A percentile compares a stretch with the other conserved stretches of the same genome.
These are phyloP conservation scores for Oreamnos americanus DNA, from an alignment of 2,113 vertebrate genomes.

Conservation along the genomic window DNA sequence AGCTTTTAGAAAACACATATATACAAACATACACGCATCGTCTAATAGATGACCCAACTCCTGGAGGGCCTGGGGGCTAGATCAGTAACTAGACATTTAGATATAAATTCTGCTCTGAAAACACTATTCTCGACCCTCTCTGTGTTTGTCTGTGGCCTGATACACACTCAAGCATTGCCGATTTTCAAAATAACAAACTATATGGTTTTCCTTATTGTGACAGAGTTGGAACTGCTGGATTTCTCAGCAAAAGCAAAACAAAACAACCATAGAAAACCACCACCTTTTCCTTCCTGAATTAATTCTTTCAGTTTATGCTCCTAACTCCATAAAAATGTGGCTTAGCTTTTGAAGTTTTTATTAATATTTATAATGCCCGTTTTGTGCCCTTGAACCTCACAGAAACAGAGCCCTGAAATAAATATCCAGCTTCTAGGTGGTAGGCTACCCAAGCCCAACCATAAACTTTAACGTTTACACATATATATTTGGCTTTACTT, in stretches of 20 bases:
- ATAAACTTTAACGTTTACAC: conserved; percentile 55
- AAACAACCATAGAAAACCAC: conserved; percentile 58
- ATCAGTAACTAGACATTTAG: not conserved
- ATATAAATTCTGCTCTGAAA: not conserved
- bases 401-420: conserved; percentile 57
- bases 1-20: conserved; percentile 26
- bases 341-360: conserved; percentile 73
- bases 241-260: conserved; percentile 61
- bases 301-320: conserved; percentile 71
- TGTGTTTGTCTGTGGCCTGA: not conserved
- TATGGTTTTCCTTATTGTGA: conserved; percentile 44
- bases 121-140: not conserved
- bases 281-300: conserved; percentile 57
- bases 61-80: not conserved
- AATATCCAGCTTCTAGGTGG: conserved; percentile 47
- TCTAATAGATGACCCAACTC: not conserved
- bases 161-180: not conserved
- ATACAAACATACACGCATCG: not conserved
- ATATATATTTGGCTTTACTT: conserved; percentile 48
- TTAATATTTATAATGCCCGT: conserved; percentile 74
- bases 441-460: conserved; percentile 15
- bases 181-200: conserved; percentile 43
- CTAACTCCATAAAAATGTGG: conserved; percentile 70
- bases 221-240: conserved; percentile 51
- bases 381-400: conserved; percentile 68